A percentile compares a stretch with the other conserved stretches of the same genome.
These are phyloP conservation scores for Echinometra lucunter DNA, from an alignment of 53 echinoderm and acorn worm species.

Conservation along the genomic window DNA sequence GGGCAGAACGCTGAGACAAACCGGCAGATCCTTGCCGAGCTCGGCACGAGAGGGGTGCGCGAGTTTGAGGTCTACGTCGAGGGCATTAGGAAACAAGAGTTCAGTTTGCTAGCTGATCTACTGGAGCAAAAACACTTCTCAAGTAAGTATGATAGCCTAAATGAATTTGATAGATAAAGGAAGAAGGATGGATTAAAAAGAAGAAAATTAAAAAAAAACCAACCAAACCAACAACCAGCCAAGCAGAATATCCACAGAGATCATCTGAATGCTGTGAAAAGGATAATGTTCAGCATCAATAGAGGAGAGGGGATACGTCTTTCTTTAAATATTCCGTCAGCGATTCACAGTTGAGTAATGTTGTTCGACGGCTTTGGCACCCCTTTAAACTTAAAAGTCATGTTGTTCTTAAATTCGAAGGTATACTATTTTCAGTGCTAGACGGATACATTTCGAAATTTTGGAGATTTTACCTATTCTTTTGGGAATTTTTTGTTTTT, in stretches of 20 bases:
- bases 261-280: neutral
- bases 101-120: conserved; percentile 89
- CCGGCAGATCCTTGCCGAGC: conserved; percentile 81
- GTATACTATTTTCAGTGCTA: no score
- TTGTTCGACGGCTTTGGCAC: no score
- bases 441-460: no score
- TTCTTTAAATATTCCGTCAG: neutral
- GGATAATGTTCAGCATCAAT: neutral
- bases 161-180: neutral
- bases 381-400: no score
- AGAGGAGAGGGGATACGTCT: neutral
- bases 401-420: no score
- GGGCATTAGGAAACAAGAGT: conserved; percentile 81
- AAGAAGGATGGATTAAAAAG: neutral
- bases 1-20: conserved; percentile 84
- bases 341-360: neutral
- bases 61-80: conserved; percentile 88
- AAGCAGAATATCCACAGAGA: neutral
- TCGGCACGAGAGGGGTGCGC: conserved; percentile 83
- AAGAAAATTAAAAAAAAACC: no score
- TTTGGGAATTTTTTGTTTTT: no score
- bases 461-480: no score
- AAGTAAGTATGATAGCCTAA: conserved; percentile 78
- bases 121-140: conserved; percentile 93
- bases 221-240: no score